Base-by-base conservation (phyloP, 2,797 vertebrate species). In the Threskiornis aethiopicus region DNA sequence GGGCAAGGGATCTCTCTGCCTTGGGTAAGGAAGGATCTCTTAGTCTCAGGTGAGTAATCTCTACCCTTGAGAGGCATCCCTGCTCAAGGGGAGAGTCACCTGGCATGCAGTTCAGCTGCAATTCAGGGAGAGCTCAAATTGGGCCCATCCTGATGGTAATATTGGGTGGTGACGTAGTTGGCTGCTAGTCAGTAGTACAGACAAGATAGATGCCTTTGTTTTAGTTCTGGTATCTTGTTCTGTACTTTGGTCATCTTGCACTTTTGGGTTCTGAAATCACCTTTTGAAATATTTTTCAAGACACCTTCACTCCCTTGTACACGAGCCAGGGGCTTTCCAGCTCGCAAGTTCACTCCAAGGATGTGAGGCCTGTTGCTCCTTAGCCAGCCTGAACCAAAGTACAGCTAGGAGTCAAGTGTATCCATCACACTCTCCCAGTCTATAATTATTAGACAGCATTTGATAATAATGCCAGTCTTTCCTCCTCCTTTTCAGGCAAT, bases 391-490 rank as follows among this genome's bases (percentile, higher is more conserved):
- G 64, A 85, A 77, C 85, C 79, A 35, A 93, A 79, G 42, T 57
- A 89, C 61, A 89, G 85, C 52, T 52, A 73, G 33, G 17, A 91
- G 39, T 66, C 8, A 6, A 82, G 79, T 25, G 67, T 55, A 94
- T 55, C 55, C 4, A 0, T n/a, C 66, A 87, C 35, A 46, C 5
- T 87, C 66, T 79, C 1, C 1, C 59, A 73, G 42, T 31, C 54
- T 61, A 54, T 91, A 91, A 90, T 96, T 96, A 94, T 85, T 94
- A 95, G 51, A 75, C 65, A 86, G 26, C n/a, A 91, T 88, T 24
- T 55, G 15, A 95, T 90, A 96, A 93, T 67, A 78, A 90, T 28
- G 39, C 39, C 82, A 82, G 80, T 76, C 91, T 96, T 92, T 92
- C 37, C 52, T 93, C 89, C 67, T 92, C 82, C 70, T 93, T 94